A percentile compares a stretch with the other conserved stretches of the same genome.
phyloP scores from a whole-genome alignment of 2,113 vertebrate species.

The Myiozetetes cayanensis region DNA sequence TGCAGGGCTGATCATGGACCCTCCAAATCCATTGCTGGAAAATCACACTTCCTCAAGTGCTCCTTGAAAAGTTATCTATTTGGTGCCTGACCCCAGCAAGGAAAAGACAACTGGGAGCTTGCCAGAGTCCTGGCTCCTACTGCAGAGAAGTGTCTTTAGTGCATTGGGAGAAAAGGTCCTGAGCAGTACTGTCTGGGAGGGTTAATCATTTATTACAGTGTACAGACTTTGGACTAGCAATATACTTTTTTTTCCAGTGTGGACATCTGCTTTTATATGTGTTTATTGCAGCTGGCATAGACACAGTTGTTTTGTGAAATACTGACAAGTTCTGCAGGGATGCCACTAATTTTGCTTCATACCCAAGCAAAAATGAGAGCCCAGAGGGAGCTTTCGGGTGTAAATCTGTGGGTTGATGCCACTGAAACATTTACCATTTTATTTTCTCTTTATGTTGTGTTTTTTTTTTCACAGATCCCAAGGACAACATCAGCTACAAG shows the following conservation, averaged over 20 bases:
- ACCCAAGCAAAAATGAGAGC: background rate
- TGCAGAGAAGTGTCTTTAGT: background rate
- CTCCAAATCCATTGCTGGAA: background rate
- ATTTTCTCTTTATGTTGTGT: background rate
- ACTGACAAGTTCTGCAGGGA: background rate
- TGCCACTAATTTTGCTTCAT: background rate
- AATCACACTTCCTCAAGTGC: background rate
- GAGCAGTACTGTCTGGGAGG: background rate
- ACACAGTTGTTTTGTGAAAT: background rate
- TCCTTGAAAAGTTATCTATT: background rate
- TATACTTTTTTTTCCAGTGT: background rate
- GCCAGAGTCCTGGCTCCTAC: background rate
- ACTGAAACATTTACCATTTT: background rate
- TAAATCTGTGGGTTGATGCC: background rate
- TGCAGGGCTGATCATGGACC: rapidly evolving
- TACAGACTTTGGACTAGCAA: background rate
- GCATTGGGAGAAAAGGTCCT: background rate
- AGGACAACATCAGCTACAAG: slow-evolving; percentile 75
- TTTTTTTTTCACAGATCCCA: slow-evolving; percentile 75
- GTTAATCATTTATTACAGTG: slow-evolving; percentile 15
- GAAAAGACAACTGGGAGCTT: background rate
- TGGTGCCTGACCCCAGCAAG: background rate
- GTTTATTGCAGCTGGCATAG: background rate
- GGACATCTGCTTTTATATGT: background rate
- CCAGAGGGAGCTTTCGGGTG: background rate